Evolutionary conservation across 2,113 vertebrate species (phyloP), one percentile per base, ranked within the genome.

Genomic region (Etia nguti): DNA sequence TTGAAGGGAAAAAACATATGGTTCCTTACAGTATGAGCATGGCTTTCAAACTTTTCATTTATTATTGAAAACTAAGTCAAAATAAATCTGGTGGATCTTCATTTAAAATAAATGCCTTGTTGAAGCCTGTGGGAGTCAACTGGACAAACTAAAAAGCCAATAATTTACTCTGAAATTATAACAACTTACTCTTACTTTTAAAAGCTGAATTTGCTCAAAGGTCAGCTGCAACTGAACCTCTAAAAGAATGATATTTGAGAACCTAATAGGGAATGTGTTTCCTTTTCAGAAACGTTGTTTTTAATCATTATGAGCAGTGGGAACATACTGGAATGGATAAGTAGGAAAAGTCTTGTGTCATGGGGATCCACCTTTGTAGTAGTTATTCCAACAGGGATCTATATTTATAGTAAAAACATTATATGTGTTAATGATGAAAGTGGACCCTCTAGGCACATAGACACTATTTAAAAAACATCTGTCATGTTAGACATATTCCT

Each of bases 401-500:
- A 24, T 59, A 75, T 81, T 73, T 20, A 31, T n/a, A 70, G 43
- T 34, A 79, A 77, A 88, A 88, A 56, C 57, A 26, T 41, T 87
- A 82, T 81, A 86, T 87, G 77, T 86, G 84, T 68, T 81, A 83
- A 60, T 83, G 90, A 93, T 93, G 89, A 93, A 93, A 93, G 92
- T 12, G 13, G 46, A 60, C 82, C 90, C 90, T 90, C 82, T 52
- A 86, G 88, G 86, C 92, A 54, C 85, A 85, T 52, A 68, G 34
- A 54, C 59, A 20, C 34, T 50, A 80, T 80, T 81, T 80, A 77
- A 85, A 52, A 90, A 79, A 88, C 31, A 82, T 52, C 84, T 81
- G 86, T 86, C 89, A 80, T 86, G 75, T 91, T 75, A 56, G 87
- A 92, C 89, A 50, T 84, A 83, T 79, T 31, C 83, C 80, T 86